A percentile compares a stretch with the other conserved stretches of the same genome.
Evolutionary conservation across 1,140 invertebrate genomes (phyloP).

Genomic region (Drosophila sturtevanti): DNA sequence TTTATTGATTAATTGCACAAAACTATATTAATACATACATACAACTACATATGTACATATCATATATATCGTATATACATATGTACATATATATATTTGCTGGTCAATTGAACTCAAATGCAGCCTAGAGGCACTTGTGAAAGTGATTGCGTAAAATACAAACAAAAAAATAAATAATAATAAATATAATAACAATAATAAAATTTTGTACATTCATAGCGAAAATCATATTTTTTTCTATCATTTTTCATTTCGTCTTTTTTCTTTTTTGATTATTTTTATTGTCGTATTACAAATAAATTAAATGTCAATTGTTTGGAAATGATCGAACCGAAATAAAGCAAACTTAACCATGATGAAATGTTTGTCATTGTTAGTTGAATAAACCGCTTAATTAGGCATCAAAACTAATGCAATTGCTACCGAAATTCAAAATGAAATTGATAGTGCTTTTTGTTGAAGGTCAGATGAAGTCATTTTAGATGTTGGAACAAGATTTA

Average conservation of each 20-base stretch:
- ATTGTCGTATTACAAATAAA: slow-evolving; percentile 38
- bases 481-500: background rate
- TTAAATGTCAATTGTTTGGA: slow-evolving; percentile 16
- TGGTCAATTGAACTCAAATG: slow-evolving; percentile 63
- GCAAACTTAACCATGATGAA: slow-evolving; percentile 6
- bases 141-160: slow-evolving; percentile 69
- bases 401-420: slow-evolving; percentile 29
- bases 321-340: background rate
- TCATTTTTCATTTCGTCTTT: background rate
- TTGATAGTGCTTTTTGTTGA: background rate
- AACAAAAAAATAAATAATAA: slow-evolving; percentile 34
- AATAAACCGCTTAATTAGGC: slow-evolving; percentile 49
- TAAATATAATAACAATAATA: slow-evolving; percentile 27
- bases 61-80: background rate
- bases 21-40: slow-evolving; percentile 3
- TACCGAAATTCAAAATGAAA: slow-evolving; percentile 7
- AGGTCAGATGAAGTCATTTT: slow-evolving; percentile 10
- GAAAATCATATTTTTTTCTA: slow-evolving; percentile 38
- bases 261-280: background rate
- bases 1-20: slow-evolving; percentile 48
- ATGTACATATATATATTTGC: background rate
- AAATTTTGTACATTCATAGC: background rate
- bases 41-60: no score
- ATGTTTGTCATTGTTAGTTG: slow-evolving; percentile 20
- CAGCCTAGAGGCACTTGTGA: slow-evolving; percentile 47